These are phyloP conservation scores for Agapostemon virescens DNA, from an alignment of 2,888 invertebrate genomes.

Conservation along the genomic window DNA sequence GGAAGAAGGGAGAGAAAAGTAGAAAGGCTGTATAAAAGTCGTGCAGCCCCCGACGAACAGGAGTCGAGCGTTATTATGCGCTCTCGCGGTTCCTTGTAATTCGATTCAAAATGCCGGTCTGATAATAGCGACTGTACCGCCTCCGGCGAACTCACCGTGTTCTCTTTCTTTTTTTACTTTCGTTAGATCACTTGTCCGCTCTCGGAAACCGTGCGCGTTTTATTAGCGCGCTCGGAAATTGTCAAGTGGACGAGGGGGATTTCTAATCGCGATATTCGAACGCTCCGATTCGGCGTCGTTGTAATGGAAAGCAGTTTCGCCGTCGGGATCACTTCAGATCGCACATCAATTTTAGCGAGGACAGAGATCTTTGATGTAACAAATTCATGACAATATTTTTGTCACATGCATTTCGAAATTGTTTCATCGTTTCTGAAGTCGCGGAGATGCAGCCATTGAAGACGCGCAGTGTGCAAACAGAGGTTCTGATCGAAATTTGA, in stretches of 20 bases:
- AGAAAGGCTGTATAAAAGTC: conserved; percentile 71
- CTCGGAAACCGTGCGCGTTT: not conserved
- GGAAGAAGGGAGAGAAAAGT: conserved; percentile 27
- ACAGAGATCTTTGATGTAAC: not conserved
- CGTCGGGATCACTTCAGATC: not conserved
- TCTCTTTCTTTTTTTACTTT: not conserved
- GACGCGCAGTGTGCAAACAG: too few relatives aligned
- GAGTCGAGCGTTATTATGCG: conserved; percentile 62
- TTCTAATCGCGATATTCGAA: not conserved
- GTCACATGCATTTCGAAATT: too few relatives aligned
- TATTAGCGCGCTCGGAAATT: not conserved
- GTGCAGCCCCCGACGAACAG: conserved; percentile 52
- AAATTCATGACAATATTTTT: not conserved
- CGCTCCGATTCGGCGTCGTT: not conserved
- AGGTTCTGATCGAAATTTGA: not conserved
- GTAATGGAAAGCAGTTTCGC: not conserved
- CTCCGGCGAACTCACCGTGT: not conserved
- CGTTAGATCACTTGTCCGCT: conserved; percentile 1
- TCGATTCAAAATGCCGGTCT: conserved; percentile 69
- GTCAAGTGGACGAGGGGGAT: not conserved
- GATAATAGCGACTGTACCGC: conserved; percentile 46
- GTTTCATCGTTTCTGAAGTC: too few relatives aligned
- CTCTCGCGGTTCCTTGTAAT: conserved; percentile 70
- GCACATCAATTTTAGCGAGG: not conserved
- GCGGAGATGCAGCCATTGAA: too few relatives aligned